Evolutionary conservation across 2,888 invertebrate species (phyloP).

Genomic region (Melanostoma scalare): DNA sequence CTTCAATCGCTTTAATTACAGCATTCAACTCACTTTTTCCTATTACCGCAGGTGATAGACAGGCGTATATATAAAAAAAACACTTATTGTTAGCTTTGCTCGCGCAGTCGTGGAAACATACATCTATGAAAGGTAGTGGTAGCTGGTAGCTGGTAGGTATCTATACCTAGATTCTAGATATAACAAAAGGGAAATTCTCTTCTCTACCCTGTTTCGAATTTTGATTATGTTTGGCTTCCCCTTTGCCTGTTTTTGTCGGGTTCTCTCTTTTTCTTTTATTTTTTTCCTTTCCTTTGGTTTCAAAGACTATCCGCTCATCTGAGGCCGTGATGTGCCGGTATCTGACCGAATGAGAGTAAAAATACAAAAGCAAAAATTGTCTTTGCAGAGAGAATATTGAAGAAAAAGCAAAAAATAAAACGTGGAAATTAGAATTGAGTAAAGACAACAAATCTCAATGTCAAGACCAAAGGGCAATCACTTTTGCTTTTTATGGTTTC

Average conservation of each 20-base stretch:
- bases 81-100: neutral
- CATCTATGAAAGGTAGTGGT: too few relatives aligned
- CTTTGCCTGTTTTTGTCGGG: slow-evolving; percentile 35
- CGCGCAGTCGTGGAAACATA: neutral
- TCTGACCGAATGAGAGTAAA: slow-evolving; percentile 44
- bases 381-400: slow-evolving; percentile 52
- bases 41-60: neutral
- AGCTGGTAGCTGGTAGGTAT: too few relatives aligned
- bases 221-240: slow-evolving; percentile 56
- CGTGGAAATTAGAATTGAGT: slow-evolving; percentile 43
- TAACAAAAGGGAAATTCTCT: slow-evolving; percentile 38
- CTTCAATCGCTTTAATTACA: neutral
- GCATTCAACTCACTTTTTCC: neutral
- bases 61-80: neutral
- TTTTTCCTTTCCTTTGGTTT: slow-evolving; percentile 2
- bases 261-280: neutral
- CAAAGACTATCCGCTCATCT: slow-evolving; percentile 40
- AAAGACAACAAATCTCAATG: slow-evolving; percentile 52
- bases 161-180: slow-evolving; percentile 8
- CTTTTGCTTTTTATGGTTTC: slow-evolving; percentile 27
- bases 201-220: slow-evolving; percentile 32
- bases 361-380: slow-evolving; percentile 37
- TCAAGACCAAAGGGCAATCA: slow-evolving; percentile 71
- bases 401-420: slow-evolving; percentile 16
- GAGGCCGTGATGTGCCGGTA: slow-evolving; percentile 7